Evolutionary conservation across 2,113 vertebrate genomes (phyloP).

Genomic region (Scytalopus superciliaris): DNA sequence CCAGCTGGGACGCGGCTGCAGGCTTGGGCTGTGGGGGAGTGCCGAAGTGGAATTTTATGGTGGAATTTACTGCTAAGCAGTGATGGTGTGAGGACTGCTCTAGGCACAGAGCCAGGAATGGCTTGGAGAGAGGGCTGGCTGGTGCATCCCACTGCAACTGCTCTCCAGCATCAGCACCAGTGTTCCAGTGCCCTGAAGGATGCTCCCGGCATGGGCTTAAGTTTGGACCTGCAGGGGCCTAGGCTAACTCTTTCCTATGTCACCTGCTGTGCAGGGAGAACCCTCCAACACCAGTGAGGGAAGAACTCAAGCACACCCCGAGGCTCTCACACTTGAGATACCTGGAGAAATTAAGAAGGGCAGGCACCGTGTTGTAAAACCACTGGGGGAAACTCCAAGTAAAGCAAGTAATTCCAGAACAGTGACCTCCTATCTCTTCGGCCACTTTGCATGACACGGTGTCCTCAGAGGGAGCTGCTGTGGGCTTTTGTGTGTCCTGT

Average conservation of each 20-base stretch:
- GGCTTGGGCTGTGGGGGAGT: neutral
- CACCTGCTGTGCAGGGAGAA: rapidly evolving
- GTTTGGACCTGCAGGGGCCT: neutral
- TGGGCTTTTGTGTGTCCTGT: neutral
- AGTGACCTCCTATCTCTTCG: neutral
- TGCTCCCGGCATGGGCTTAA: neutral
- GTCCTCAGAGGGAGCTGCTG: neutral
- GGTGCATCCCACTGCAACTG: neutral
- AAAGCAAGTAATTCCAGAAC: neutral
- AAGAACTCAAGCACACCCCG: neutral
- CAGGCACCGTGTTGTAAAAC: neutral
- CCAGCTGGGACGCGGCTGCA: neutral
- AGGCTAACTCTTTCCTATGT: neutral
- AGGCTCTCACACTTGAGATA: neutral
- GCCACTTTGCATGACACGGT: rapidly evolving
- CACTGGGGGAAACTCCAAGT: neutral
- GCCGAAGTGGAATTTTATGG: neutral
- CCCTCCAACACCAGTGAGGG: neutral
- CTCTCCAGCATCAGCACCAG: neutral
- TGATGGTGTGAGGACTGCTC: neutral
- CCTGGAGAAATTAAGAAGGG: neutral
- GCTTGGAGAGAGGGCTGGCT: neutral
- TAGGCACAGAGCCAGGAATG: neutral
- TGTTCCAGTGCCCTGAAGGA: neutral
- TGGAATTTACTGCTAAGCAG: neutral